Base-by-base conservation (phyloP, 2,888 invertebrate species). In the Cheilosia vernalis region DNA sequence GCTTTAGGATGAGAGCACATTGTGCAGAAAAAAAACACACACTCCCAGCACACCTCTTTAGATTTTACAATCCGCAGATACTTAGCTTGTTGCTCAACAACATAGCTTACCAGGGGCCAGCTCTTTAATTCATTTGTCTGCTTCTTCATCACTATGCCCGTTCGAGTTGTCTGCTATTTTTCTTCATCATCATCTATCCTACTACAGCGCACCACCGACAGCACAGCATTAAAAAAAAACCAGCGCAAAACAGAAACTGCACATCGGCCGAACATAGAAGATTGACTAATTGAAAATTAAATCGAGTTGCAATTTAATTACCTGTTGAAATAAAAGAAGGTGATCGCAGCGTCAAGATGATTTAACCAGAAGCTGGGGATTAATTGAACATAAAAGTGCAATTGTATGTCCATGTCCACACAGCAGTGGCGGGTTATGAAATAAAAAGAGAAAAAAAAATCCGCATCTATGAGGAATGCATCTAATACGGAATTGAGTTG, bases 201-300 rank as follows among this genome's bases (percentile, higher is more conserved):
- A 27, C 51, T 37, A 47, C 60, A 55, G 17, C 6, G 7, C 30
- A 47, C 40, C 42, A 66, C 56, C 53, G 64, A 53, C 40, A 24
- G 21, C 24, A 27, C 9, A 27, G 24, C 21, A 40, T 19, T 9
- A n/a, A 44, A 47, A 44, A 42, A 24, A 58, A 44, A 44, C 19
- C 47, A 24, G 7, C 24, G 10, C 40, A 30, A 56, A 42, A 33
- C 64, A 42, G 21, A 66, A 60, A 66, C 53, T 55, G 33, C 66
- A 55, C 77, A 67, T 33, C 42, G 58, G 49, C 30, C 61, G 33
- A 63, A 76, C 63, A 81, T 44, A 56, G 58, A 24, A 67, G 85
- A 86, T 81, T 86, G 81, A 86, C 85, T 86, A 86, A 86, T 81
- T 86, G 85, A 86, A 86, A 86, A 86, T 81, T 77, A 82, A 86